Evolutionary conservation across 2,797 vertebrate species (phyloP).

Genomic region (Clarias platycephalus): DNA sequence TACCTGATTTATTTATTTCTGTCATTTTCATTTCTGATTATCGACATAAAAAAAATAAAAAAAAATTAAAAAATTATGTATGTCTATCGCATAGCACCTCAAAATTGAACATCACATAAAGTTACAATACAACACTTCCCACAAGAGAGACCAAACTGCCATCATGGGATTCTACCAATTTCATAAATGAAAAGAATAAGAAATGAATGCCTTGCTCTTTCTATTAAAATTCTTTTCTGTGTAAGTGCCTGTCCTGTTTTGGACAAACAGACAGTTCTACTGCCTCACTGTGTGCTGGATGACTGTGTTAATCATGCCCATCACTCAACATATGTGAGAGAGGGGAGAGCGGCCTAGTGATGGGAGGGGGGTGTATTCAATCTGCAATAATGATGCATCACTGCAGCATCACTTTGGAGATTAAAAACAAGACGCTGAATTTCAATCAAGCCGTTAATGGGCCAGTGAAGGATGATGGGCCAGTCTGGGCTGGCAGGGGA

Average conservation of each 20-base stretch:
- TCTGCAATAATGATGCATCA: slow-evolving; percentile 78
- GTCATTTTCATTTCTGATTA: slow-evolving; percentile 47
- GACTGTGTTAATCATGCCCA: slow-evolving; percentile 74
- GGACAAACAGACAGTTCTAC: slow-evolving; percentile 32
- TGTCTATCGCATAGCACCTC: slow-evolving; percentile 30
- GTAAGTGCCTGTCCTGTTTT: slow-evolving; percentile 51
- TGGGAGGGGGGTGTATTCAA: slow-evolving; percentile 63
- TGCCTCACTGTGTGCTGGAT: slow-evolving; percentile 60
- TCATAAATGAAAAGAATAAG: slow-evolving; percentile 21
- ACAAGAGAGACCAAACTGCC: slow-evolving; percentile 36
- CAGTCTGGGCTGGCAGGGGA: slow-evolving; percentile 67
- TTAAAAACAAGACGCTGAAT: slow-evolving; percentile 84
- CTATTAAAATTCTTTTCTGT: slow-evolving; percentile 17
- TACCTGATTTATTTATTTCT: slow-evolving; percentile 57
- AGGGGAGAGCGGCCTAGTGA: slow-evolving; percentile 23
- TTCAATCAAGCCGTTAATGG: slow-evolving; percentile 80
- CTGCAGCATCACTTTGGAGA: slow-evolving; percentile 79
- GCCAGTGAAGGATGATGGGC: slow-evolving; percentile 72
- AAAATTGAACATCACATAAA: slow-evolving; percentile 34
- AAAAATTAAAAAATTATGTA: slow-evolving; percentile 13
- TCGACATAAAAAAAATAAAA: slow-evolving; percentile 29
- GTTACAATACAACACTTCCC: slow-evolving; percentile 28
- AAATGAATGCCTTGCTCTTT: slow-evolving; percentile 34
- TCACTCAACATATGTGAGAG: slow-evolving; percentile 59
- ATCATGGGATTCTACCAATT: slow-evolving; percentile 24